Evolutionary conservation across 1,140 invertebrate species (phyloP), one percentile per base, ranked within the genome.

Genomic region (Zaprionus ghesquierei): DNA sequence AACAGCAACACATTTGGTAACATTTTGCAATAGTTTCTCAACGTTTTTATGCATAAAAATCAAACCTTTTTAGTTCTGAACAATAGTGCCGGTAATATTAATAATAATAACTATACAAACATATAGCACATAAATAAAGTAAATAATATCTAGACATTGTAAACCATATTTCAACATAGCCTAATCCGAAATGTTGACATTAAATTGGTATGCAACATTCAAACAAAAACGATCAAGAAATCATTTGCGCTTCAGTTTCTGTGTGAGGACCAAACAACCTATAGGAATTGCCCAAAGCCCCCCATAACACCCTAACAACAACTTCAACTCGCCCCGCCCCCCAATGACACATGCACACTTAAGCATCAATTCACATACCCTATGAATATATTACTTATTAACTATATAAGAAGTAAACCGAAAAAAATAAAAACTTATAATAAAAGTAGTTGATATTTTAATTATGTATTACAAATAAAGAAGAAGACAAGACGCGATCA

Each of bases 361-460:
- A 75, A 58, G 50, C 59, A 74, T 69, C 53, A 74, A 60, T 49
- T 38, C 68, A 56, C 60, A 65, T 65, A 65, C 76, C 75, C 81
- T 89, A 89, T 87, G 84, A 77, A 89, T 89, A 89, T 89, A 89
- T 89, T 81, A 89, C 81, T 87, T 89, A 89, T 76, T 89, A 89
- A 69, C 70, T 85, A 89, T 75, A 84, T 80, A 89, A 84, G 69
- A 77, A 64, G 56, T 77, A 85, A 85, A 82, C 51, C 41, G 60
- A 65, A 82, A 65, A 82, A 62, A 79, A 70, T 75, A 70, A 50
- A 62, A 49, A 56, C 58, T 69, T 82, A 89, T 69, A 71, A 78
- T 81, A 87, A 86, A 61, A 74, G 84, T 89, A 89, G 84, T 89
- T 80, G 84, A 77, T 89, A 89, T 89, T 89, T 89, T 89, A 89